Evolutionary conservation across 2,888 invertebrate genomes (phyloP), one percentile per base, ranked within the genome.

Genomic region (Synanthedon myopaeformis): DNA sequence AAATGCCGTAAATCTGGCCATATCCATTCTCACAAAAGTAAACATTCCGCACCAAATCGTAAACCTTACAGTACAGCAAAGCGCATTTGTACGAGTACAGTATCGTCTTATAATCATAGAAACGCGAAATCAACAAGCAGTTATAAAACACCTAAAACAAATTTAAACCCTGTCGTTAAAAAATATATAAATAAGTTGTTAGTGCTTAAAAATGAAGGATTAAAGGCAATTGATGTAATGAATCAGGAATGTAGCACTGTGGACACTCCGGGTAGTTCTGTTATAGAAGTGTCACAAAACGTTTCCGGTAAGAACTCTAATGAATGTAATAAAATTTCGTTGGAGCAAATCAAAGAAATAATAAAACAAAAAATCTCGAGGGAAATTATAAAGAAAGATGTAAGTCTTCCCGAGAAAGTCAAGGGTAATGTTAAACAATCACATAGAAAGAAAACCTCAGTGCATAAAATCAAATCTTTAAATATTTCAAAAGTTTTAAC

Each of bases 191-290:
- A 82, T 58, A 78, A 75, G 64, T 64, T 88, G 54, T 61, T 88
- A 41, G 63, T 70, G 41, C 64, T 88, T 5, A 87, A 82, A 56
- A 80, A 67, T 61, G 75, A 79, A 62, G 79, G 81, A 2, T 60
- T 83, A 17, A 80, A 78, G 66, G 82, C 82, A 6, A 66, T 87
- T 51, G 75, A 86, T 66, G 72, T 88, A 45, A 72, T 79, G 17
- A 78, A 79, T 58, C 82, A 84, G 66, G 82, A 86, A 53, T 86
- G 88, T 57, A 88, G 88, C 61, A 72, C 79, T 2, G 76, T 85
- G 3, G 65, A 76, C n/a, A 88, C 88, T 12, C 88, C 88, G 14
- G 74, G 79, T 4, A 88, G 86, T 61, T 88, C 88, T 1, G 73
- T 88, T 53, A 73, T 88, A 41, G 79, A 87, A 58, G 69, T 77